Percentiles rank a stretch among this genome's conserved stretches.
phyloP scores from a whole-genome alignment of 2,113 vertebrate species.

The Xiphorhynchus elegans region DNA sequence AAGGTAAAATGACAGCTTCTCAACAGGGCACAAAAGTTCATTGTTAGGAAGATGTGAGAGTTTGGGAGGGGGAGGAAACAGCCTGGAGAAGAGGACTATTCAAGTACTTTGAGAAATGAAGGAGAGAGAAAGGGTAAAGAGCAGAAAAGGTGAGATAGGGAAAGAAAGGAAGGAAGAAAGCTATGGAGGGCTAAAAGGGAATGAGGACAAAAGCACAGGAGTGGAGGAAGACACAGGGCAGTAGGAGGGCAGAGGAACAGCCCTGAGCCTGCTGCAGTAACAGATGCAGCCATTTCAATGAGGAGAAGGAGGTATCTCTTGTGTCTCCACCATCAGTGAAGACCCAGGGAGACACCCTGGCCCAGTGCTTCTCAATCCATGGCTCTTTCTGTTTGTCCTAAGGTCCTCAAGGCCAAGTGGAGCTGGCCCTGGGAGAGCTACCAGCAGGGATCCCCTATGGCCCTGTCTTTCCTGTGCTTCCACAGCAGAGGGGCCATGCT shows the following conservation, averaged over 20 bases:
- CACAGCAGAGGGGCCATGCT: background rate
- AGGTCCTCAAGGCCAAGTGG: background rate
- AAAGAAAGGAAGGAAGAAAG: background rate
- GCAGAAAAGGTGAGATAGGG: background rate
- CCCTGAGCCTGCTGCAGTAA: background rate
- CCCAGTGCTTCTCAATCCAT: background rate
- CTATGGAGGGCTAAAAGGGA: background rate
- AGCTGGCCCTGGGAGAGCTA: background rate
- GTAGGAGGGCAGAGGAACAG: background rate
- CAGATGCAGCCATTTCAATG: background rate
- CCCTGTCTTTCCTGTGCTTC: background rate
- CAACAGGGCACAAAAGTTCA: background rate
- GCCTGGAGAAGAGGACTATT: background rate
- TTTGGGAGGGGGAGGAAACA: background rate
- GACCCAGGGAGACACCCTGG: background rate
- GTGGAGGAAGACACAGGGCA: background rate
- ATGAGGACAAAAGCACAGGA: background rate
- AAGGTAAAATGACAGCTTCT: conserved; percentile 3
- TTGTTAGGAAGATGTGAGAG: background rate
- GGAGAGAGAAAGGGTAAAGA: background rate
- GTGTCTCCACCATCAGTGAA: background rate
- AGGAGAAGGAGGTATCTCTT: background rate
- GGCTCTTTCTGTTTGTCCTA: background rate
- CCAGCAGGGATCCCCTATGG: background rate
- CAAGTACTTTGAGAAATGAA: background rate